Base-by-base conservation (phyloP, 2,888 invertebrate genomes). In the Adela reaumurella region DNA sequence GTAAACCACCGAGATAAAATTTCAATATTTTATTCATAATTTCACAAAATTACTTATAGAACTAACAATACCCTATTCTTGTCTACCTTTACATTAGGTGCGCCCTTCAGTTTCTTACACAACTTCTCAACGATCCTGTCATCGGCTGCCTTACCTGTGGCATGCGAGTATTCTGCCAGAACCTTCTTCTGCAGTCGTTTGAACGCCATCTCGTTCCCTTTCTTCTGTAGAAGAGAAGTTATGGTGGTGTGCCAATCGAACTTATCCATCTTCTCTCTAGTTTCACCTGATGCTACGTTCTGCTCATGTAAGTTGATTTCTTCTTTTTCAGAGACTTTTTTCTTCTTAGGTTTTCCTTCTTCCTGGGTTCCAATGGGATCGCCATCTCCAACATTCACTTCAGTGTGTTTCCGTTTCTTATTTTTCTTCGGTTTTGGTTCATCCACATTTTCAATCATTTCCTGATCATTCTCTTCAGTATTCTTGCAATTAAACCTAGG, bases 121-220 rank as follows among this genome's bases (percentile, higher is more conserved):
- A 90, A 87, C 61, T 88, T 89, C 55, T 85, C 84, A 46, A 82
- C 70, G 57, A 87, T 83, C 60, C 88, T 86, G 54, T 85, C 86
- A 51, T 82, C 72, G 4, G 82, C 68, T 47, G 82, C 82, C 44
- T 67, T 59, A 1, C 78, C 71, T 17, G 81, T 80, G 19, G 71
- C 68, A 57, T 77, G 74, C 29, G 73, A 62, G 53, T 87, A 90
- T 56, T 84, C 86, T 45, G 82, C 81, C 1, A 88, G 61, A 6
- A 92, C 85, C 70, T 90, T 92, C 62, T 89, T 90, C 57, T 86
- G 85, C 17, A 94, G 68, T 58, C 89, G 88, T 59, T 88, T 89
- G 49, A 89, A 63, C 1, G 86, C 81, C 43, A 92, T 74, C 58
- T 87, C 86, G 55, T 86, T 84, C 4, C 81, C 83, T 58, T 76